Conservation (phyloP, 2,888 invertebrate species). For the Xanthorhoe spadicearia region DNA sequence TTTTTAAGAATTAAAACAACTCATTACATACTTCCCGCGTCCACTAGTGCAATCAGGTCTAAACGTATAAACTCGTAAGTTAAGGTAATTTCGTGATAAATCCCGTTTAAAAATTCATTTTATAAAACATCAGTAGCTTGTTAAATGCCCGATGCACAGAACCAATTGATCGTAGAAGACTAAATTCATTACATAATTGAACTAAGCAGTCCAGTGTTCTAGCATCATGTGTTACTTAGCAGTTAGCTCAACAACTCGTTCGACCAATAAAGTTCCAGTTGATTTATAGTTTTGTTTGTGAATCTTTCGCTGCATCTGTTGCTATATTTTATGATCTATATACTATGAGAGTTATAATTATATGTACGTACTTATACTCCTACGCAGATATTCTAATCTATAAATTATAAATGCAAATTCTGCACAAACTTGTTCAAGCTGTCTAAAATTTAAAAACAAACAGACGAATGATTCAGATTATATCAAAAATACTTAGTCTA, state of each 20-base stretch:
- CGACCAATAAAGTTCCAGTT: constrained; percentile 47
- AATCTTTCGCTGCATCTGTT: constrained; percentile 15
- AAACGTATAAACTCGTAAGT: too few relatives aligned
- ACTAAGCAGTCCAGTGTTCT: constrained; percentile 3
- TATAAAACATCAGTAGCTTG: not conserved
- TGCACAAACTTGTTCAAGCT: too few relatives aligned
- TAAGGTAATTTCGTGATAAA: too few relatives aligned
- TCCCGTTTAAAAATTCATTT: too few relatives aligned
- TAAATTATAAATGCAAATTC: not conserved
- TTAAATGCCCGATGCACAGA: not conserved
- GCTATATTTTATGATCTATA: not conserved
- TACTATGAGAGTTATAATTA: not conserved
- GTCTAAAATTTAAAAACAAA: too few relatives aligned
- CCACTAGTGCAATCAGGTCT: too few relatives aligned
- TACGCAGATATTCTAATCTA: not conserved
- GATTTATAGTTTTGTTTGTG: constrained; percentile 57
- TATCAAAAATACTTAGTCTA: too few relatives aligned
- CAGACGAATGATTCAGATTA: too few relatives aligned
- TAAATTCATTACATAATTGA: not conserved
- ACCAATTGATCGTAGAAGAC: not conserved
- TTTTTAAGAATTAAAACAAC: too few relatives aligned
- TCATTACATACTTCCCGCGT: too few relatives aligned
- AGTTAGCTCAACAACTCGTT: constrained; percentile 37
- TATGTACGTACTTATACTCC: not conserved
- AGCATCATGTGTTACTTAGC: constrained; percentile 10